phyloP scores from a whole-genome alignment of 1,140 invertebrate species.

The Nixonia krombeini region DNA sequence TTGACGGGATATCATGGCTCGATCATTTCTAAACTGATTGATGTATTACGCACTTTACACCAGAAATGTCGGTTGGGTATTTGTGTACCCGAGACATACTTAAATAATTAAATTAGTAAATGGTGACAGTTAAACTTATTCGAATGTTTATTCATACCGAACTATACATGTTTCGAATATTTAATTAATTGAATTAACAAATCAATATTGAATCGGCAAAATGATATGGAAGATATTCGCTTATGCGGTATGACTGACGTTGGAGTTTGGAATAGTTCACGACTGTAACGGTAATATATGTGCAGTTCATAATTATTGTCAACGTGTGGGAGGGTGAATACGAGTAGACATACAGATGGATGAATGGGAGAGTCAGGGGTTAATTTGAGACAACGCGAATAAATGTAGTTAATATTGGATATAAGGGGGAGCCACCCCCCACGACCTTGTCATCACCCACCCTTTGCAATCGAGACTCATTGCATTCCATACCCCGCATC shows the following conservation, averaged over 20 bases:
- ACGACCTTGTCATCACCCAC: conserved; percentile 53
- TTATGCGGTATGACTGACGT: conserved; percentile 19
- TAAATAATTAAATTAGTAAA: too few relatives aligned
- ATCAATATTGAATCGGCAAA: conserved; percentile 1
- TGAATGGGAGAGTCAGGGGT: conserved; percentile 64
- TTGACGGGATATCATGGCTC: conserved; percentile 31
- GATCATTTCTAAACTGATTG: conserved; percentile 27
- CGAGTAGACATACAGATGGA: conserved; percentile 54
- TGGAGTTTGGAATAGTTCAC: conserved; percentile 32
- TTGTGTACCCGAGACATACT: too few relatives aligned
- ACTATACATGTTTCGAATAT: too few relatives aligned
- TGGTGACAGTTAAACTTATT: too few relatives aligned
- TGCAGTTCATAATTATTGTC: conserved; percentile 59
- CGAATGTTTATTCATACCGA: too few relatives aligned
- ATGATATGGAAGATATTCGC: conserved; percentile 20
- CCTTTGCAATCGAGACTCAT: conserved; percentile 49
- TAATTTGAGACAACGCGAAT: conserved; percentile 68
- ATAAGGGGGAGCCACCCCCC: conserved; percentile 53
- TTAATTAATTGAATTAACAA: too few relatives aligned
- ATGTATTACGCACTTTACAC: conserved; percentile 4
- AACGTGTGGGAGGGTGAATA: conserved; percentile 45
- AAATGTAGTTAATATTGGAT: conserved; percentile 70
- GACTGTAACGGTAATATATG: conserved; percentile 60
- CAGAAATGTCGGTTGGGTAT: too few relatives aligned
- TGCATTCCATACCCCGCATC: conserved; percentile 53